Base-by-base conservation (phyloP, 2,797 vertebrate species). In the Morus bassanus region DNA sequence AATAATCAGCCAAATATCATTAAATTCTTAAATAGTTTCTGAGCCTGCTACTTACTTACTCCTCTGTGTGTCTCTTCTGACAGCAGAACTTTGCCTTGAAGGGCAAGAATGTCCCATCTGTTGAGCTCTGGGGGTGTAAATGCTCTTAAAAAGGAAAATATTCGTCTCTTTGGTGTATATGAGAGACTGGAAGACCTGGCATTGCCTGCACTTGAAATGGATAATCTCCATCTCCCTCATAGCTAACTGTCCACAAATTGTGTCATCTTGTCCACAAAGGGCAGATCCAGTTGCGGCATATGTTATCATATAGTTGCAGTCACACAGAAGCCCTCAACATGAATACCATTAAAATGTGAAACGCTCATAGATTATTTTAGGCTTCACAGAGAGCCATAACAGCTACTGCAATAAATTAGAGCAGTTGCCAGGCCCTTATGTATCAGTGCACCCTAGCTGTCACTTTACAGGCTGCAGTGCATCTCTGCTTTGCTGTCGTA, bases 361-460 rank as follows among this genome's bases (percentile, higher is more conserved):
- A 59, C 0, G 22, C 82, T 96, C 93, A 85, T 93, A 95, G 91
- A 96, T 97, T 94, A 96, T 95, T 96, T 95, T 33, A 88, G 89
- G 92, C 89, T 95, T 97, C 96, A 97, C 93, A 73, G 92, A 95
- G 95, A 95, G 91, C 79, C 92, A 24, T 12, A 83, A 53, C 73
- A 92, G 89, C 54, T 15, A 33, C 79, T 73, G 96, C 92, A 93
- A 94, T 95, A 95, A 96, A 96, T 96, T 35, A 93, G 79, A 96
- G 79, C 92, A 79, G 91, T 93, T 97, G 87, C 81, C 94, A 96
- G 93, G 87, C 93, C 84, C 95, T 97, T 95, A 57, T 94, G 96
- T 91, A 18, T 96, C 95, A 97, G 88, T 96, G 95, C 94, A 94
- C 95, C 93, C 95, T 97, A 96, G 96, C 96, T 96, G 94, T 81